phyloP scores from a whole-genome alignment of 2,113 vertebrate genomes.

The Ptilonorhynchus violaceus region DNA sequence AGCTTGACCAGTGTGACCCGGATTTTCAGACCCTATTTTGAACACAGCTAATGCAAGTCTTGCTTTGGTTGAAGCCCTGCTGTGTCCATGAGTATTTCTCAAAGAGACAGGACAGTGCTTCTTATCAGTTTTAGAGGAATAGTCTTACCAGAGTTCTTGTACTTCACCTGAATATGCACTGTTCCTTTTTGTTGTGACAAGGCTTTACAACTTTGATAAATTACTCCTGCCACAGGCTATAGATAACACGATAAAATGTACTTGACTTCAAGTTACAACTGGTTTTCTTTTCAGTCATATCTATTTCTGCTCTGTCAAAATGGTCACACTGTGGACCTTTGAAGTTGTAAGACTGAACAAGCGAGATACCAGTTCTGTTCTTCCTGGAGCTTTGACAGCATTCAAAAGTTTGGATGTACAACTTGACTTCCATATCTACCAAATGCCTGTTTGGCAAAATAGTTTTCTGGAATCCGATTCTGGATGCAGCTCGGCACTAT shows the following conservation, averaged over 20 bases:
- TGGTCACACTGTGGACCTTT: neutral
- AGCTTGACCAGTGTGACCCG: neutral
- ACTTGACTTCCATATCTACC: neutral
- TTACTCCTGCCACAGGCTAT: neutral
- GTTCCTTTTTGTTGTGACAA: neutral
- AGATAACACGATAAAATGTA: neutral
- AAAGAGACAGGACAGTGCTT: neutral
- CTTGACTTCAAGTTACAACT: neutral
- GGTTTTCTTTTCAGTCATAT: neutral
- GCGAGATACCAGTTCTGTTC: neutral
- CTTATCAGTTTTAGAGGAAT: neutral
- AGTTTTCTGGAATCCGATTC: neutral
- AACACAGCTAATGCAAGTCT: neutral
- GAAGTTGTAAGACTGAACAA: neutral
- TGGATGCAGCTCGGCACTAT: neutral
- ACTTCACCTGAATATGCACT: neutral
- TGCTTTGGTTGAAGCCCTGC: neutral
- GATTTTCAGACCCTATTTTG: neutral
- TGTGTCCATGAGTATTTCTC: neutral
- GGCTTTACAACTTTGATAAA: neutral
- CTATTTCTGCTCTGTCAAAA: neutral
- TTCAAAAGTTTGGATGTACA: neutral
- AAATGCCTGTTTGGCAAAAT: neutral
- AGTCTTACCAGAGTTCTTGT: neutral
- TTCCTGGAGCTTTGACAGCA: neutral